A percentile compares a stretch with the other conserved stretches of the same genome.
phyloP scores from a whole-genome alignment of 2,797 vertebrate species.

The Falco columbarius region DNA sequence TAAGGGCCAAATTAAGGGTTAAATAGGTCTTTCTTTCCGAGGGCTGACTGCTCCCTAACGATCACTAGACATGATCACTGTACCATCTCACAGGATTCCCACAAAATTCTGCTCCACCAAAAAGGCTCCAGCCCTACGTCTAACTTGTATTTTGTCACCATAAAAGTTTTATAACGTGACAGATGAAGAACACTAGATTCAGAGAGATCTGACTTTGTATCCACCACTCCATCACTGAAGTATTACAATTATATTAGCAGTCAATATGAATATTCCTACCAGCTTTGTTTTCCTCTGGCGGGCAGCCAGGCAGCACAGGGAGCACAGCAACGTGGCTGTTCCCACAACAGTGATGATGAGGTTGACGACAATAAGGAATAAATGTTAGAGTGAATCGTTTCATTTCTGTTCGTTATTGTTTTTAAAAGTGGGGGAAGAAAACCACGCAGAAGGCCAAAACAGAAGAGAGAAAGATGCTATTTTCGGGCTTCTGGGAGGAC shows the following conservation, averaged over 20 bases:
- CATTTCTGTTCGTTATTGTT: background rate
- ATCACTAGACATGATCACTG: rapidly evolving
- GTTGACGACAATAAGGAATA: constrained; percentile 27
- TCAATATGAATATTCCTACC: background rate
- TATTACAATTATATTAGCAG: background rate
- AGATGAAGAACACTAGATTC: background rate
- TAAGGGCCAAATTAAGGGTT: background rate
- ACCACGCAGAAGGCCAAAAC: background rate
- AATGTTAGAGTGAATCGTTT: background rate
- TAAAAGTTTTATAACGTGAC: rapidly evolving
- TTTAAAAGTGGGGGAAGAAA: background rate
- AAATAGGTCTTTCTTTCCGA: background rate
- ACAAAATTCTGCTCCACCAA: background rate
- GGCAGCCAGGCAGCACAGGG: constrained; percentile 38
- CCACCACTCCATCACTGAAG: background rate
- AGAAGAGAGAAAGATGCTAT: background rate
- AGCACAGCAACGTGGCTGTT: background rate
- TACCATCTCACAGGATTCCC: background rate
- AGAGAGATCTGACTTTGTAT: background rate
- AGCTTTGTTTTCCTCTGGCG: background rate
- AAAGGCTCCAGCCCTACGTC: background rate
- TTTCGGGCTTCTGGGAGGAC: background rate
- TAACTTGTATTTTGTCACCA: background rate
- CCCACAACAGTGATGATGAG: background rate
- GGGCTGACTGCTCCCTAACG: background rate